Evolutionary conservation across 2,797 vertebrate genomes (phyloP), one percentile per base, ranked within the genome.

Genomic region (Trichosurus vulpecula): DNA sequence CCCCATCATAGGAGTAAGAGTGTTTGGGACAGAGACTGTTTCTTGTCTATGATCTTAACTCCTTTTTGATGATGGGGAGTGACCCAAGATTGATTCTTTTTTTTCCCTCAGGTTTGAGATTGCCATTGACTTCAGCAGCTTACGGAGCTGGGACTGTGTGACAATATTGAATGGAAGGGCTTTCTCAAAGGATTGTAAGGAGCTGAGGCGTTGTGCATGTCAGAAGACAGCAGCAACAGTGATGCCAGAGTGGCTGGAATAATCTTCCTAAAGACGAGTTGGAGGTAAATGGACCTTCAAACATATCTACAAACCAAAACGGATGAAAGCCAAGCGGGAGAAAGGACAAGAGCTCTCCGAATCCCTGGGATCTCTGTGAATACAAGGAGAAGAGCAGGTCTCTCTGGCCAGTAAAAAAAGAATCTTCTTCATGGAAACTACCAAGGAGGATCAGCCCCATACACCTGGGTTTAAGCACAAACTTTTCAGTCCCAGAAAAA

Each of bases 121-220:
- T 93, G 47, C 93, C 52, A 66, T 96, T 74, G 98, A 98, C 55
- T 57, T 95, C 54, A 96, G 91, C 91, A 97, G n/a, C 52, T 30
- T 54, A 27, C 94, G 96, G 94, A 96, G 3, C 93, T 92, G 93
- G 52, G 97, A 98, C 90, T 98, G 98, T 91, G 96, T 97, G 96
- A 96, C 98, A 54, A 98, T 98, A 92, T 92, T 98, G 56, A 96
- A 96, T 2, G 96, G 97, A 22, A 98, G 95, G 56, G 96, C 96
- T 87, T 97, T 97, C 92, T 97, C 98, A 0, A 98, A 98, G 92
- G 96, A 98, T 95, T 98, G 98, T 91, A 92, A n/a, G 31, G 97
- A 98, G 61, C 41, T 98, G 94, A 96, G 97, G n/a, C 93, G 97
- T 1, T 98, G 98, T 52, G 97, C 95, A 0, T 98, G 98, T 61